Conservation (phyloP, 2,888 invertebrate genomes). For the Miltochrista miniata region DNA sequence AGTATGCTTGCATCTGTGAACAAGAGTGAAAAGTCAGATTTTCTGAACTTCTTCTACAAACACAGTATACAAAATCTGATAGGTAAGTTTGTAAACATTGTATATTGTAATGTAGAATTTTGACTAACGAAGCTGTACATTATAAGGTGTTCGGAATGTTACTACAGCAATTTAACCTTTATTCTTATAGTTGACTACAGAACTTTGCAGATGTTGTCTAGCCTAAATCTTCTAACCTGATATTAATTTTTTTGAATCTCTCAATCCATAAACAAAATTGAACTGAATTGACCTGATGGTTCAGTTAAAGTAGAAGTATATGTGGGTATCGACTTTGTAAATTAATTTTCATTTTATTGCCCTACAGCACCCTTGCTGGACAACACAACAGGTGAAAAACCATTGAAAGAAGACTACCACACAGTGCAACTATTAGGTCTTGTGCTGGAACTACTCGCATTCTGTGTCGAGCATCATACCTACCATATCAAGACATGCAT, state of each 20-base stretch:
- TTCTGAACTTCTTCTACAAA: constrained; percentile 99
- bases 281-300: no score
- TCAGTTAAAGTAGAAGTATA: no score
- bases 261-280: no score
- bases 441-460: constrained; percentile 97
- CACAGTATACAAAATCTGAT: constrained; percentile 98
- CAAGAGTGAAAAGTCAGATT: constrained; percentile 99
- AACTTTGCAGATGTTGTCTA: no score
- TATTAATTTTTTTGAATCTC: no score
- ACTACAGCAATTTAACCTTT: no score
- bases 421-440: constrained; percentile 97
- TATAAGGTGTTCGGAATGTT: no score
- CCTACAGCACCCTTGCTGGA: constrained; percentile 93
- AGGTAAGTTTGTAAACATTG: constrained; percentile 79
- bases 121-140: background rate
- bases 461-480: constrained; percentile 99
- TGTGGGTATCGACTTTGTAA: background rate
- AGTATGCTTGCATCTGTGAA: constrained; percentile 97
- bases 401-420: constrained; percentile 97
- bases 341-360: background rate
- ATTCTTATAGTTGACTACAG: no score
- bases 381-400: constrained; percentile 95
- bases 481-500: constrained; percentile 99
- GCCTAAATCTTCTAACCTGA: no score
- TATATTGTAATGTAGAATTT: background rate